These are phyloP conservation scores for Seison nebaliae DNA, from an alignment of 1,140 invertebrate genomes.

Conservation along the genomic window DNA sequence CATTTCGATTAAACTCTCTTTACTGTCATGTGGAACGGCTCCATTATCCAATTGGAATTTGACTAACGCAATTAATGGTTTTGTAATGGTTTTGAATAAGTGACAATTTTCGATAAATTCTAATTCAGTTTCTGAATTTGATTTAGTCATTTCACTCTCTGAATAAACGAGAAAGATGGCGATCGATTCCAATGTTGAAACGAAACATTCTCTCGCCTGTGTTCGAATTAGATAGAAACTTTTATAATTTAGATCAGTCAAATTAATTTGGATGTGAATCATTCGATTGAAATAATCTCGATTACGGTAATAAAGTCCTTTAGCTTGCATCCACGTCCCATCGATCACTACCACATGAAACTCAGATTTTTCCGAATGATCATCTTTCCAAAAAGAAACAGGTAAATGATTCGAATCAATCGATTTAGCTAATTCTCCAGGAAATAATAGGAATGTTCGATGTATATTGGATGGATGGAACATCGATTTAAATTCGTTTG, in stretches of 20 bases:
- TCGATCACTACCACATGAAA: constrained; percentile 63
- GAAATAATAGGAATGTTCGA: too few species aligned
- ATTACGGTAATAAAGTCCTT: constrained; percentile 32
- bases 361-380: too few species aligned
- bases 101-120: neutral
- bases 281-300: constrained; percentile 2
- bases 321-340: constrained; percentile 76
- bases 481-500: too few species aligned
- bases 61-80: constrained; percentile 52
- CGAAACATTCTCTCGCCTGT: constrained; percentile 59
- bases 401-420: too few species aligned
- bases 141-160: too few species aligned
- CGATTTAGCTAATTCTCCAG: too few species aligned
- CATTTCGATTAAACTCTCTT: constrained; percentile 56
- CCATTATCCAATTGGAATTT: constrained; percentile 58
- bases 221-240: constrained; percentile 72
- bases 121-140: too few species aligned
- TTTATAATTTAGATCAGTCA: constrained; percentile 35
- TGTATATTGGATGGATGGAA: too few species aligned
- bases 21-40: constrained; percentile 66
- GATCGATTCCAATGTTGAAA: constrained; percentile 66
- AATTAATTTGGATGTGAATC: constrained; percentile 1
- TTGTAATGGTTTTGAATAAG: constrained; percentile 34
- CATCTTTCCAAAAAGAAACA: too few species aligned
- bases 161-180: constrained; percentile 48